Evolutionary conservation across 2,797 vertebrate species (phyloP), one percentile per base, ranked within the genome.

Genomic region (Rhinophrynus dorsalis): DNA sequence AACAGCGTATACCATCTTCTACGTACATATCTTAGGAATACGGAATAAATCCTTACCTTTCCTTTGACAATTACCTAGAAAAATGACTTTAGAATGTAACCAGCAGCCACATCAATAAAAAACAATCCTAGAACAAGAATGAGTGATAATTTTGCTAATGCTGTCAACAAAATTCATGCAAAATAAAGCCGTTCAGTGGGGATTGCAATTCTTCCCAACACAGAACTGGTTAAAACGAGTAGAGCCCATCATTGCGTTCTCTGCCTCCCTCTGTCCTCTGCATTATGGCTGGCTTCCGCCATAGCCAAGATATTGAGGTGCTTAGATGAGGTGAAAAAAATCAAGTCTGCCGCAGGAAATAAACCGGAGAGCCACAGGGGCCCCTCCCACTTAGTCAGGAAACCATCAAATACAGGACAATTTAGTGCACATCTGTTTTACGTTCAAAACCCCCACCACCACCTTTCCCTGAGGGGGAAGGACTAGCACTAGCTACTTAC

Each of bases 361-460:
- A 86, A 89, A 89, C 82, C 26, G 32, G 78, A 81, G 80, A 87
- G 87, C 81, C 87, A 86, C 87, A 84, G 82, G 79, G 82, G 83
- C 81, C 83, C 81, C 79, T 78, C 83, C 82, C 78, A 78, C 83
- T 77, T 75, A 83, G 81, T 80, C 82, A 79, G 82, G 52, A 75
- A 63, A 77, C 84, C 82, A 82, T 83, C 75, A 84, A 85, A 84
- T 80, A 76, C 77, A 48, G 80, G 82, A 89, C 86, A 83, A 92
- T 89, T 87, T 76, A 84, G 83, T 81, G 83, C 86, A 82, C 81
- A 81, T 90, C 90, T 85, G 78, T 83, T 88, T 88, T 80, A 89
- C 80, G 78, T 82, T 83, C 86, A 85, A 80, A 76, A 74, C 72
- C 48, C 55, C 52, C 55, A 55, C 56, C 33, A 21, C 45, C 35